phyloP scores from a whole-genome alignment of 2,113 vertebrate species.

The Notothenia coriiceps region DNA sequence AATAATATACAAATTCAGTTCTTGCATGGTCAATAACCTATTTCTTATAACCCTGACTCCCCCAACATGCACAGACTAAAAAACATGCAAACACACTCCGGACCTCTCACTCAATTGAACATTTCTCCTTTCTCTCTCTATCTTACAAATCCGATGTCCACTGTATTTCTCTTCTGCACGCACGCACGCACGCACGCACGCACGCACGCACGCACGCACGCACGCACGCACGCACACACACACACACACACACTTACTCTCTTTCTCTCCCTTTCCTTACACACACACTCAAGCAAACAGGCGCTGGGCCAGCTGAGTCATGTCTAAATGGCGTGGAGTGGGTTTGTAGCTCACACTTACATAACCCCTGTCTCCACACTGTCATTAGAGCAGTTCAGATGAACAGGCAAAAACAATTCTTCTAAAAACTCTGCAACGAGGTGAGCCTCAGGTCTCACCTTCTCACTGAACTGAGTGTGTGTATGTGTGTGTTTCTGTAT shows the following conservation, averaged over 20 bases:
- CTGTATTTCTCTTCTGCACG: conserved; percentile 3
- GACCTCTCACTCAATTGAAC: neutral
- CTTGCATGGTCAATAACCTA: neutral
- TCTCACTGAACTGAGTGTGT: conserved; percentile 32
- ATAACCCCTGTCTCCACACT: conserved; percentile 81
- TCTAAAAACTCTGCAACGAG: conserved; percentile 63
- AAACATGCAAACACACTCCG: neutral
- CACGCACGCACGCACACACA: conserved; percentile 12
- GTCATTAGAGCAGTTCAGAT: conserved; percentile 75
- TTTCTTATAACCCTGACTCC: neutral
- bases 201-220: neutral
- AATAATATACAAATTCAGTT: conserved; percentile 2
- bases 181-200: neutral
- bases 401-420: conserved; percentile 65
- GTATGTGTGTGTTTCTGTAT: conserved; percentile 4
- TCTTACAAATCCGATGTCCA: neutral
- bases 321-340: conserved; percentile 77
- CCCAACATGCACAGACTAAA: neutral
- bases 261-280: conserved; percentile 20
- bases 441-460: conserved; percentile 51
- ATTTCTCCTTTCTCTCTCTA: neutral
- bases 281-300: conserved; percentile 56
- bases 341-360: conserved; percentile 81
- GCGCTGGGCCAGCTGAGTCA: conserved; percentile 80
- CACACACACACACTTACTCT: conserved; percentile 11